These are phyloP conservation scores for fruit fly (Drosophila melanogaster) DNA, from an alignment of 1,140 invertebrate genomes.

Conservation along the genomic window Release_6_plus_ISO1_MT NT_037436.4:16243501-16244000, in stretches of 20 bases:
- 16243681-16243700: too few species aligned
- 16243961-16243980: conserved; percentile 73
- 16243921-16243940: conserved; percentile 61
- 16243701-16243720: too few species aligned
- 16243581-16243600: not conserved
- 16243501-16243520: conserved; percentile 40
- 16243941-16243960: conserved; percentile 50
- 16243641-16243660: too few species aligned
- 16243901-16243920: conserved; percentile 44
- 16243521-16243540: conserved; percentile 19
- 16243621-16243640: too few species aligned
- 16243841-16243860: conserved; percentile 2
- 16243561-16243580: conserved; percentile 14
- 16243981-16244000: conserved; percentile 49
- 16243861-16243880: conserved; percentile 15
- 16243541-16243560: conserved; percentile 22
- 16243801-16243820: too few species aligned
- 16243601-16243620: not conserved
- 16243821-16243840: conserved; percentile 9
- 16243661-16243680: too few species aligned
- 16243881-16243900: conserved; percentile 26
- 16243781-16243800: too few species aligned
- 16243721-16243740: too few species aligned
- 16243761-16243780: too few species aligned
- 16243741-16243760: too few species aligned